Conservation (phyloP, 2,888 invertebrate genomes). For the Mimumesa dahlbomi region DNA sequence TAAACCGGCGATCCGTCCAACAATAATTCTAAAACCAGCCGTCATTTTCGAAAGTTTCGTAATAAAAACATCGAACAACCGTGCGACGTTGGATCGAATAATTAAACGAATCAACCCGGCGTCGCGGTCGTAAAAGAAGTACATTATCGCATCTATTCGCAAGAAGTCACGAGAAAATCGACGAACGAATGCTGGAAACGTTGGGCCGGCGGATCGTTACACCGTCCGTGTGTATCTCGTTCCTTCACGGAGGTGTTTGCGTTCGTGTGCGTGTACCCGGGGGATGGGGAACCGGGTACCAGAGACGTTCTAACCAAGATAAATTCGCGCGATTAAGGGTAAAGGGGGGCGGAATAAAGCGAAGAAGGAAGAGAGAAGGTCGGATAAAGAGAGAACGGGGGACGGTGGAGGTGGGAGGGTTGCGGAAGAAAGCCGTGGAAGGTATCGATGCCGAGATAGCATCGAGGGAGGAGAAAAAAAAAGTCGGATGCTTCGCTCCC, state of each 20-base stretch:
- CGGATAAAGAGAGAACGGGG: slow-evolving; percentile 11
- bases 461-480: neutral
- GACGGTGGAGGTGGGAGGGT: neutral
- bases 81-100: slow-evolving; percentile 30
- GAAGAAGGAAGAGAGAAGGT: slow-evolving; percentile 30
- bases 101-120: slow-evolving; percentile 48
- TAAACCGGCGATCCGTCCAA: too few relatives aligned
- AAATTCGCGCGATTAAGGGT: slow-evolving; percentile 70
- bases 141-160: slow-evolving; percentile 49
- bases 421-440: too few relatives aligned
- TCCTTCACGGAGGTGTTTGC: neutral
- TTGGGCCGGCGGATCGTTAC: slow-evolving; percentile 46
- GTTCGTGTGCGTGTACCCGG: slow-evolving; percentile 3
- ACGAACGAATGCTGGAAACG: slow-evolving; percentile 17
- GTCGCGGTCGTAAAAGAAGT: slow-evolving; percentile 39
- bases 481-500: too few relatives aligned
- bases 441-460: neutral
- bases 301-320: slow-evolving; percentile 67
- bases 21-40: too few relatives aligned
- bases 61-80: neutral
- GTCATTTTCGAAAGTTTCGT: neutral
- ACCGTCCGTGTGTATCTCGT: slow-evolving; percentile 2
- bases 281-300: slow-evolving; percentile 18
- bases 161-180: slow-evolving; percentile 49
- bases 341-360: slow-evolving; percentile 41